Base-by-base conservation (phyloP, 1,140 invertebrate genomes). In the Drosophila jambulina region DNA sequence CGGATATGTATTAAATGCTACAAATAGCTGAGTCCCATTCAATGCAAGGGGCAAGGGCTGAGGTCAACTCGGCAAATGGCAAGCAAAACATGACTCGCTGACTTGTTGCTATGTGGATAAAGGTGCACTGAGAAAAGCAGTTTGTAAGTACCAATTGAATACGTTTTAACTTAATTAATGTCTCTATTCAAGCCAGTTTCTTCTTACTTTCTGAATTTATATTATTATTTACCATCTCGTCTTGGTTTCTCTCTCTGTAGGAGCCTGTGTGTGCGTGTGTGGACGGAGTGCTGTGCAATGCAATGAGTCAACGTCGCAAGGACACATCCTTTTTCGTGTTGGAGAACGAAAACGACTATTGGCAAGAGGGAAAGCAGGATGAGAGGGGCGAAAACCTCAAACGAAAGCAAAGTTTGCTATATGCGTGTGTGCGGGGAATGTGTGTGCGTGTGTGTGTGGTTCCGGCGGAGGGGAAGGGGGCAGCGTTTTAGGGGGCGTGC, bases 261-360 rank as follows among this genome's bases (percentile, higher is more conserved):
- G 2, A n/a, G 25, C 15, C 13, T 36, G 58, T 36, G 53, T 58
- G 38, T 36, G 23, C 29, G 43, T 34, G 32, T 60, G 32, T 40
- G 57, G 19, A n/a, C 4, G 49, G 34, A 29, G 43, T 67, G 54
- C 19, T 54, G 46, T 45, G 59, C 38, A 34, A 54, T 78, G 65
- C 75, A 65, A 86, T 86, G 79, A 84, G 77, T 82, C 79, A 75
- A 85, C 62, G 75, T 82, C 78, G 62, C 65, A 61, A 64, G 65
- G 71, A 67, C 65, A 84, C 81, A 80, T 80, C 81, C 81, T 71
- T 80, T 83, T 83, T 68, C 81, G 84, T 83, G 81, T 83, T 64
- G 43, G 19, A 19, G 21, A 12, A 40, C 45, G 42, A 29, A 23
- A 53, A 25, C 23, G 65, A 59, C 42, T 40, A 40, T 57, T 69